A percentile compares a stretch with the other conserved stretches of the same genome.
Conservation (phyloP, 2,888 invertebrate genomes). For the Megaustenia siamemsis region DNA sequence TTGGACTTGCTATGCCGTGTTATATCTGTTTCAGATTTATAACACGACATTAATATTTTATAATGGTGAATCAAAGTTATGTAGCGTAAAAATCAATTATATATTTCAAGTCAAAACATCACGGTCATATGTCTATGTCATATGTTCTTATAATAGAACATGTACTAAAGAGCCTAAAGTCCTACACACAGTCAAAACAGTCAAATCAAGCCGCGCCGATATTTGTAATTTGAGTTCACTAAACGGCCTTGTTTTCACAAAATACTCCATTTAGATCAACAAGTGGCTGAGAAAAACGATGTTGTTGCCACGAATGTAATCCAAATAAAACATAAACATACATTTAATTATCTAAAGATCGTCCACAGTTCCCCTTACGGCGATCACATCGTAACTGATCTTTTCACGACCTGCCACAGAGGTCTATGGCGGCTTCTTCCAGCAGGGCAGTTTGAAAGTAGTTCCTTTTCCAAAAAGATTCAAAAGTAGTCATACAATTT, state of each 20-base stretch:
- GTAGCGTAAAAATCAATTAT: neutral
- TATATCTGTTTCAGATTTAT: constrained; percentile 44
- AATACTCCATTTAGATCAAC: constrained; percentile 33
- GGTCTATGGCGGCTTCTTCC: constrained; percentile 58
- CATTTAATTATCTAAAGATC: constrained; percentile 3
- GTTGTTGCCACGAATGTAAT: neutral
- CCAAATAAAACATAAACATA: constrained; percentile 25
- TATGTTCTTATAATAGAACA: too few species aligned
- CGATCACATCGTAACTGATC: constrained; percentile 40
- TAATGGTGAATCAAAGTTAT: neutral
- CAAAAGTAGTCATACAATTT: neutral
- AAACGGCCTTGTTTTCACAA: constrained; percentile 33
- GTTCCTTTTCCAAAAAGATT: constrained; percentile 27
- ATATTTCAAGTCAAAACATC: constrained; percentile 28
- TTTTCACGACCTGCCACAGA: constrained; percentile 41
- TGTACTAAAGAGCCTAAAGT: constrained; percentile 26
- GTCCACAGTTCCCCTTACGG: neutral
- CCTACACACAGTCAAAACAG: constrained; percentile 46
- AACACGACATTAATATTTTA: constrained; percentile 51
- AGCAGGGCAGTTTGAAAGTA: constrained; percentile 61
- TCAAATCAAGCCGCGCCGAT: constrained; percentile 28
- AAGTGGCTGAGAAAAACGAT: constrained; percentile 11
- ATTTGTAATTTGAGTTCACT: neutral
- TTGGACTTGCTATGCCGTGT: constrained; percentile 32
- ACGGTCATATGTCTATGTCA: neutral